phyloP scores from a whole-genome alignment of 2,113 vertebrate species.

The Pipa parva region DNA sequence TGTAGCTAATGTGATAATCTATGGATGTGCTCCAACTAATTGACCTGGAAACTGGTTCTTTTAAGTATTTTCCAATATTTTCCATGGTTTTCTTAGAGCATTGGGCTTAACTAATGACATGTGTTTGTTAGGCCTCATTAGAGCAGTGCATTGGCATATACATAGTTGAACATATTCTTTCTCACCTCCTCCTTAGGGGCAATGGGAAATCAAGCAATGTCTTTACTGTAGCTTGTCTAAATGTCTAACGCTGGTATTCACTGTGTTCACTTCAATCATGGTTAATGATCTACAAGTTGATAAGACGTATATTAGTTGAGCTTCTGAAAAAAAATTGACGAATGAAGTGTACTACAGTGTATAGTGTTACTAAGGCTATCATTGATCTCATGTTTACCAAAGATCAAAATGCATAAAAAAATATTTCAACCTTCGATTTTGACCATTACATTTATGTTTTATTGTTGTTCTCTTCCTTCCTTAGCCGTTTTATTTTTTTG shows the following conservation, averaged over 20 bases:
- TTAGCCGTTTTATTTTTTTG: too few relatives aligned
- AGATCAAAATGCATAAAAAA: background rate
- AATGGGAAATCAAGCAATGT: conserved; percentile 23
- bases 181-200: background rate
- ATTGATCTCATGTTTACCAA: conserved; percentile 3
- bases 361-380: conserved; percentile 4
- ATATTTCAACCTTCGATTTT: too few relatives aligned
- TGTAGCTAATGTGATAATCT: conserved; percentile 35
- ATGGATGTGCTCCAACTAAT: conserved; percentile 35
- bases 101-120: conserved; percentile 45
- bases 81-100: conserved; percentile 23
- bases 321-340: background rate
- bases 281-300: background rate
- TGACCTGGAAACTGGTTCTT: conserved; percentile 36
- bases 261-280: background rate
- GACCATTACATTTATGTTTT: too few relatives aligned
- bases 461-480: background rate
- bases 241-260: background rate
- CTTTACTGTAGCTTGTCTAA: conserved; percentile 14
- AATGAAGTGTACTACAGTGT: background rate
- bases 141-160: conserved; percentile 56
- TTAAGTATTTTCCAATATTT: conserved; percentile 38
- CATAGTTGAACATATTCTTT: conserved; percentile 32
- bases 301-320: conserved; percentile 7
- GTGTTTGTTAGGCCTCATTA: conserved; percentile 61